These are phyloP conservation scores for Osmoderma eremita DNA, from an alignment of 2,888 invertebrate species.

Conservation along the genomic window DNA sequence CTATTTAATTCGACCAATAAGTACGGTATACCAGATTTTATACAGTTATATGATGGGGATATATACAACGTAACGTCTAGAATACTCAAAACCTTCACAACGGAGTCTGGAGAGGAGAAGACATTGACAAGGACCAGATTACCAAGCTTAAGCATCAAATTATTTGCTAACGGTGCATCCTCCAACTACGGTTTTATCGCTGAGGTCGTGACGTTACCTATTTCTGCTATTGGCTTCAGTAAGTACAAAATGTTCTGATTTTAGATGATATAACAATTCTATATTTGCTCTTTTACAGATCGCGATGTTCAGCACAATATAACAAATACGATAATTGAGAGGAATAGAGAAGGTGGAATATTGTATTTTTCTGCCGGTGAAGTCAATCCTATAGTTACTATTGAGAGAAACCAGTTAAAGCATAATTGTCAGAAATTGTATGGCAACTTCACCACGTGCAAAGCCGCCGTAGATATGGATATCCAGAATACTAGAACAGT, in stretches of 20 bases:
- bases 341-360: constrained; percentile 88
- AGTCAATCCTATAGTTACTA: constrained; percentile 88
- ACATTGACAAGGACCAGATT: constrained; percentile 79
- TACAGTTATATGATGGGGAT: constrained; percentile 92
- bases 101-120: constrained; percentile 76
- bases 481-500: constrained; percentile 94
- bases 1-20: constrained; percentile 87
- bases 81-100: constrained; percentile 77
- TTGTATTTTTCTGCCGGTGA: constrained; percentile 92
- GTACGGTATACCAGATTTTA: constrained; percentile 83
- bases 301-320: constrained; percentile 92
- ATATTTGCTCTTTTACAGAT: constrained; percentile 68
- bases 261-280: constrained; percentile 9
- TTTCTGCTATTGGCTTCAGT: constrained; percentile 90
- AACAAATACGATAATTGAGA: constrained; percentile 80
- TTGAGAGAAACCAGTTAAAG: constrained; percentile 86
- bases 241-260: constrained; percentile 62
- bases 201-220: constrained; percentile 94
- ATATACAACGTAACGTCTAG: constrained; percentile 85
- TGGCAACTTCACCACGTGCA: constrained; percentile 93
- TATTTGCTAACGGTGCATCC: constrained; percentile 95
- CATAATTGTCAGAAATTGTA: constrained; percentile 90
- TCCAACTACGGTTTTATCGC: constrained; percentile 96
- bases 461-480: constrained; percentile 84
- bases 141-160: constrained; percentile 85